A percentile compares a stretch with the other conserved stretches of the same genome.
These are phyloP conservation scores for Himalopsyche anomala DNA, from an alignment of 2,888 invertebrate genomes.

Conservation along the genomic window DNA sequence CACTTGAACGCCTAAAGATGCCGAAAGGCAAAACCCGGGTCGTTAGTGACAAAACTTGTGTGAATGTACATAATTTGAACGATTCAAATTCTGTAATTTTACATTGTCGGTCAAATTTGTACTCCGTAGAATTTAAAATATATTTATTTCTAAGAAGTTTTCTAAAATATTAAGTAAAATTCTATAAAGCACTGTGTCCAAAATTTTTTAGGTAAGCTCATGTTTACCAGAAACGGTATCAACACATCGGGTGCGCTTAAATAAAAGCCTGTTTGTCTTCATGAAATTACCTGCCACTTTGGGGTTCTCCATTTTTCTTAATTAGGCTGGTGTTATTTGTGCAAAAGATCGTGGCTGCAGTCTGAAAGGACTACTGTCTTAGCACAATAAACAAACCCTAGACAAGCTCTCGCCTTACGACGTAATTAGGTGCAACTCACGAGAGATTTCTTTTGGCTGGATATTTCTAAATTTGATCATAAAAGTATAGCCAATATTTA, in stretches of 20 bases:
- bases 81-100: too few relatives aligned
- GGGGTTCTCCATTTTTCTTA: constrained; percentile 56
- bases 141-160: too few relatives aligned
- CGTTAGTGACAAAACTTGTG: too few relatives aligned
- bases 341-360: background rate
- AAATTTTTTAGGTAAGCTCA: too few relatives aligned
- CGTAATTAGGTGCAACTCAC: background rate
- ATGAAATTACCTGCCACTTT: constrained; percentile 62
- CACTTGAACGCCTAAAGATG: too few relatives aligned
- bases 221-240: background rate
- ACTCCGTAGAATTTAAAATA: too few relatives aligned
- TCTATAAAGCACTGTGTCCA: too few relatives aligned
- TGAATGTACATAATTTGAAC: too few relatives aligned
- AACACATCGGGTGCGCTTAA: constrained; percentile 32
- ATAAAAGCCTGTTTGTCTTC: constrained; percentile 57
- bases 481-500: too few relatives aligned
- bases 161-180: too few relatives aligned
- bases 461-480: too few relatives aligned
- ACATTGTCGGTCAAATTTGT: too few relatives aligned
- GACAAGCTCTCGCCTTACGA: background rate
- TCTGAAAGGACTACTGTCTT: constrained; percentile 8
- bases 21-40: constrained; percentile 24
- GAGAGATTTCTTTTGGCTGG: background rate
- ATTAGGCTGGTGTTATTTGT: constrained; percentile 50
- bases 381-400: background rate